Evolutionary conservation across 2,797 vertebrate species (phyloP), one percentile per base, ranked within the genome.

Genomic region (Podargus strigoides): DNA sequence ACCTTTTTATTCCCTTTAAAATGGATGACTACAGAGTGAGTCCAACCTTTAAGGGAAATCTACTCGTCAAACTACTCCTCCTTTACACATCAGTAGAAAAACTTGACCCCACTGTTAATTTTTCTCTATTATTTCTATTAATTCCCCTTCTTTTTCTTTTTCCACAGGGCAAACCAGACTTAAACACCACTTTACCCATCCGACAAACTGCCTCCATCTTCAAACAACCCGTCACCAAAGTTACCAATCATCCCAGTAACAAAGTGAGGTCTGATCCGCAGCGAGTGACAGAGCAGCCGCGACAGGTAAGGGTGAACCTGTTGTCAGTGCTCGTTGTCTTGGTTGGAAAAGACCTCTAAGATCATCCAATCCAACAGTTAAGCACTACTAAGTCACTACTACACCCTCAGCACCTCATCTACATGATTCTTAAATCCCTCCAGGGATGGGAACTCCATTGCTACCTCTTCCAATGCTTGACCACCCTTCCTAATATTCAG

Each of bases 181-280:
- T 99, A 91, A 99, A 99, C 96, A 99, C 99, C 13, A 98, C 98
- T 21, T 98, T 99, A 80, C 99, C 99, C 27, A 99, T 99, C 96
- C 98, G 99, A 95, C 99, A 99, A 91, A 99, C 99, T 1, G 99
- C 99, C 3, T 99, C 99, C 49, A 99, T 99, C 97, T 99, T 99
- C 95, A 99, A 99, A 94, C 99, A 99, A 90, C 99, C 99, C 0
- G 99, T 99, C 95, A 99, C 99, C 97, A 99, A 99, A 98, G 98
- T 99, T 52, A 99, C 98, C 14, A 98, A 98, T 95, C 99, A 99
- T 84, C 98, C 99, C 3, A 98, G 93, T 85, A 99, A 99, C 97
- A 99, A 99, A 97, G 99, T 99, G 87, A 98, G 99, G 92, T 98
- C 98, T 6, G 99, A 99, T 90, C 97, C 98, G 14, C 99, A 99